Evolutionary conservation across 1,140 invertebrate species (phyloP).

Genomic region (Steinernema feltiae): DNA sequence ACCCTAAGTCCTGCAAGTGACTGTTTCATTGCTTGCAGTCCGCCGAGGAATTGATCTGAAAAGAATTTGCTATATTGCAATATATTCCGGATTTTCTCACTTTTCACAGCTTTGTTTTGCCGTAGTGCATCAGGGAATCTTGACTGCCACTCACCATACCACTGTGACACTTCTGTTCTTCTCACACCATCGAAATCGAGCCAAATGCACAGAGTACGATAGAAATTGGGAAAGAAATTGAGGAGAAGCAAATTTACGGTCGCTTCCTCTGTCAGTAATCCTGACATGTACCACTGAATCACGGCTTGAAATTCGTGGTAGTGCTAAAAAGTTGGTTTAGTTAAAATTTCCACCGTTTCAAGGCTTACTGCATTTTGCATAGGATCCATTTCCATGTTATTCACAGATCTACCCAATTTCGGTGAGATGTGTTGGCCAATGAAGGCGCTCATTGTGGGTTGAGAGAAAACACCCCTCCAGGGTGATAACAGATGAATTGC

Average conservation of each 20-base stretch:
- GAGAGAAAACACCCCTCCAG: conserved; percentile 77
- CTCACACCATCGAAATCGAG: conserved; percentile 29
- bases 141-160: conserved; percentile 45
- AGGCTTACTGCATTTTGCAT: conserved; percentile 14
- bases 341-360: not conserved
- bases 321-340: not conserved
- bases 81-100: conserved; percentile 21
- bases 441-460: conserved; percentile 43
- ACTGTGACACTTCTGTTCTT: conserved; percentile 33
- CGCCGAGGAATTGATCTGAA: conserved; percentile 1
- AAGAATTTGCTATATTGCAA: not conserved
- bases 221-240: conserved; percentile 51
- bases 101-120: conserved; percentile 30
- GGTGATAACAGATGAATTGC: conserved; percentile 82
- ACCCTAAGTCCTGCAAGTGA: not conserved
- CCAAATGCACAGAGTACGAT: conserved; percentile 33
- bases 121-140: conserved; percentile 36
- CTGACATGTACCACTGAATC: conserved; percentile 42
- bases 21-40: not conserved
- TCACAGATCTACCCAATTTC: conserved; percentile 36
- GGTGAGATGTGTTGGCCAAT: conserved; percentile 52
- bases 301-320: conserved; percentile 25
- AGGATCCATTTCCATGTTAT: conserved; percentile 26
- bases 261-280: conserved; percentile 37
- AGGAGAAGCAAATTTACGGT: conserved; percentile 45